Evolutionary conservation across 2,888 invertebrate species (phyloP).

Genomic region (Plemyria rubiginata): DNA sequence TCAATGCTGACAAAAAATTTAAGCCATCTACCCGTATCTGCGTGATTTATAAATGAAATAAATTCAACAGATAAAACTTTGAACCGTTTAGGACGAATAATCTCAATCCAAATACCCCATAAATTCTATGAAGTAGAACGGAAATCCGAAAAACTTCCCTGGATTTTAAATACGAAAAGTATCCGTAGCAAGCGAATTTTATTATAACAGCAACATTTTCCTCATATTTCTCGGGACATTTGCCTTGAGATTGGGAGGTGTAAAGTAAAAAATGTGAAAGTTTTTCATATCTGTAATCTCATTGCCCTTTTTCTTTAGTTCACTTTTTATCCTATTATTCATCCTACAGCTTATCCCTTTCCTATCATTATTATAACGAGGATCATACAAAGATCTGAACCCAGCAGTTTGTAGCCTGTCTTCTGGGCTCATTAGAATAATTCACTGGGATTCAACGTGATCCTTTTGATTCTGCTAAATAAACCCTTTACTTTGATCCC

Average conservation of each 20-base stretch:
- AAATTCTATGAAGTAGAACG: constrained; percentile 36
- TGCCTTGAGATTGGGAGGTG: background rate
- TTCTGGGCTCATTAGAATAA: too few relatives aligned
- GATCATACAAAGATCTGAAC: too few relatives aligned
- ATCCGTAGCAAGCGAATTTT: constrained; percentile 6
- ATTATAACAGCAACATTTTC: constrained; percentile 1
- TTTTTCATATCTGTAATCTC: too few relatives aligned
- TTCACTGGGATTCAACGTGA: too few relatives aligned
- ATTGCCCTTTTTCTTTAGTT: too few relatives aligned
- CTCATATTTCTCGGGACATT: background rate
- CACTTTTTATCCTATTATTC: too few relatives aligned
- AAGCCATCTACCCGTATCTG: constrained; percentile 43
- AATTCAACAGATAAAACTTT: constrained; percentile 52
- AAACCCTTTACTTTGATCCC: too few relatives aligned
- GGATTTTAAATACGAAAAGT: constrained; percentile 20
- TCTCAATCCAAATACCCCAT: constrained; percentile 42
- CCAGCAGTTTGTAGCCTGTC: too few relatives aligned
- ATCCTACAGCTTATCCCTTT: too few relatives aligned
- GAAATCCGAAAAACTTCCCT: constrained; percentile 18
- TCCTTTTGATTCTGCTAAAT: too few relatives aligned
- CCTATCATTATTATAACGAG: too few relatives aligned
- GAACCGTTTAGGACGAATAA: constrained; percentile 43
- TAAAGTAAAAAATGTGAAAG: background rate
- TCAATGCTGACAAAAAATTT: constrained; percentile 46
- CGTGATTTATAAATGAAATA: constrained; percentile 56